Conservation (phyloP, 2,888 invertebrate species). For the Hirtodrosophila duncani region DNA sequence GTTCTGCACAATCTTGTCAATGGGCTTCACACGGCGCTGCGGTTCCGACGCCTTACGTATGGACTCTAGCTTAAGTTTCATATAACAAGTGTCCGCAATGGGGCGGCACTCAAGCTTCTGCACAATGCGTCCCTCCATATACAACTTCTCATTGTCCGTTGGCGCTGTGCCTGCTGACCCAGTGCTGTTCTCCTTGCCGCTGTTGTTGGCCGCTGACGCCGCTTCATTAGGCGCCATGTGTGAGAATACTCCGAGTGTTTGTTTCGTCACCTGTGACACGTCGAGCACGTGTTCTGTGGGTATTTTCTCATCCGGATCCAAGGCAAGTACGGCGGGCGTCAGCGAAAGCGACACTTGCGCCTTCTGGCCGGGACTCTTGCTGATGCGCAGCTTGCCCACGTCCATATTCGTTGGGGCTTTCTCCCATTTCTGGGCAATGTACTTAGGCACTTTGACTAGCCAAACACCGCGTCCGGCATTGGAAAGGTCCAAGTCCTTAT, state of each 20-base stretch:
- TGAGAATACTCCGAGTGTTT: conserved; percentile 95
- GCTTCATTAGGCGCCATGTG: conserved; percentile 82
- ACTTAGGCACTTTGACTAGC: conserved; percentile 98
- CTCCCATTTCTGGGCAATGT: conserved; percentile 96
- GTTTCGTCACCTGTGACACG: conserved; percentile 93
- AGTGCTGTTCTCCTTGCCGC: conserved; percentile 71
- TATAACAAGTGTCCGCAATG: conserved; percentile 91
- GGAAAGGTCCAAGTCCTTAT: conserved; percentile 90
- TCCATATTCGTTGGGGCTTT: conserved; percentile 92
- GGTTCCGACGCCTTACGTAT: conserved; percentile 93
- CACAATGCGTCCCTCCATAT: conserved; percentile 96
- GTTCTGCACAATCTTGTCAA: conserved; percentile 91
- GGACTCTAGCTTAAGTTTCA: conserved; percentile 92
- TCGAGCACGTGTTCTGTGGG: conserved; percentile 95
- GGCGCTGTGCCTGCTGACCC: conserved; percentile 79
- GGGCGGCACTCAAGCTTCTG: conserved; percentile 97
- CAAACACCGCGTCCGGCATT: conserved; percentile 95
- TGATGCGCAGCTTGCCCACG: conserved; percentile 94
- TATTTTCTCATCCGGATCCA: conserved; percentile 89
- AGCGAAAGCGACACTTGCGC: conserved; percentile 93
- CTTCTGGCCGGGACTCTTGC: conserved; percentile 87
- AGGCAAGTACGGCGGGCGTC: conserved; percentile 87
- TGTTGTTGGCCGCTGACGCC: conserved; percentile 79
- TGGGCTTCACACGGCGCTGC: conserved; percentile 89
- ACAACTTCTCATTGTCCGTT: conserved; percentile 89